Base-by-base conservation (phyloP, 2,888 invertebrate genomes). In the Lasioglossum morio region DNA sequence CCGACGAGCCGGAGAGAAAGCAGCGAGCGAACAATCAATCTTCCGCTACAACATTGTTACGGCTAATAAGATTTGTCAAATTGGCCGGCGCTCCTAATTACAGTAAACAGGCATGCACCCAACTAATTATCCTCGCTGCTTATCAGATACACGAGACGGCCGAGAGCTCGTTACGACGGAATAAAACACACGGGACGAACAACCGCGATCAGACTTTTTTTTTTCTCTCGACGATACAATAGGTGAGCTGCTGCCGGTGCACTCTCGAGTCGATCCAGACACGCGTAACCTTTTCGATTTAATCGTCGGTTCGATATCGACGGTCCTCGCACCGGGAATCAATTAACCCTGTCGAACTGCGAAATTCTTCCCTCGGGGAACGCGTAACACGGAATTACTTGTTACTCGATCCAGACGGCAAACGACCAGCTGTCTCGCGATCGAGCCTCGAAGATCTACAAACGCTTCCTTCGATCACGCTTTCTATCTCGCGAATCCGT, bases 401-500 rank as follows among this genome's bases (percentile, higher is more conserved):
- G 57, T n/a, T 12, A 57, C 57, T n/a, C 57, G 57, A 57, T n/a
- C 57, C 57, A 1, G 12, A 4, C 12, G 57, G 57, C 12, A 12
- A 57, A 57, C n/a, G 57, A 57, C n/a, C n/a, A n/a, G 12, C 57
- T n/a, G 23, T 57, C 57, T 12, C n/a, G n/a, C 57, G 57, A 57
- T 57, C n/a, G n/a, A 57, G 57, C 12, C n/a, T 12, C n/a, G 10
- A n/a, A 63, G 63, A 69, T 78, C 46, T 5, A n/a, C 46, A 84
- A 75, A 75, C 70, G 53, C 14, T 69, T 63, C 69, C 12, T 27
- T 23, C 46, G 23, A 10, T 37, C 48, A 1, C 4, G 73, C 69
- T 85, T 79, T 73, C 77, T 80, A 85, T 85, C 85, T 80, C 70
- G 69, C 80, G 53, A 85, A 80, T 60, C 80, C 70, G 40, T 34